Conservation (phyloP, 2,888 invertebrate genomes). For the Macrostomum cliftonense region DNA sequence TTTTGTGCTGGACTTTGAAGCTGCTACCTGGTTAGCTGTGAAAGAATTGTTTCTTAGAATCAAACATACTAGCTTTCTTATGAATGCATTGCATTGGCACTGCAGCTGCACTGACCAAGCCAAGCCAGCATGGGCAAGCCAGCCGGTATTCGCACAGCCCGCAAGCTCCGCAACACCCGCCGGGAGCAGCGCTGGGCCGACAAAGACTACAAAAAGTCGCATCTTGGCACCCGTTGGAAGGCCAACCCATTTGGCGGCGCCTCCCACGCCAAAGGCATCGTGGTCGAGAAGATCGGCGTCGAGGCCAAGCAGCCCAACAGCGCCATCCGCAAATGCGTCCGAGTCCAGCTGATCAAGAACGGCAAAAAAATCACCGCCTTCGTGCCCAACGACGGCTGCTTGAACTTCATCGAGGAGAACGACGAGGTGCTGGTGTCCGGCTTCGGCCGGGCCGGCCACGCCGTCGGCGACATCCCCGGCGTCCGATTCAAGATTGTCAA, state of each 20-base stretch:
- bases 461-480: slow-evolving; percentile 97
- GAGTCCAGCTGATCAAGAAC: slow-evolving; percentile 96
- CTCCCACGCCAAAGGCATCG: slow-evolving; percentile 98
- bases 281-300: slow-evolving; percentile 97
- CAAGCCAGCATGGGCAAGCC: slow-evolving; percentile 63
- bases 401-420: slow-evolving; percentile 99
- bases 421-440: slow-evolving; percentile 98
- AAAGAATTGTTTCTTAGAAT: too few relatives aligned
- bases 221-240: slow-evolving; percentile 99
- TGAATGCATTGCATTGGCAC: too few relatives aligned
- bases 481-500: slow-evolving; percentile 78
- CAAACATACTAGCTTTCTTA: too few relatives aligned
- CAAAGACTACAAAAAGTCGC: slow-evolving; percentile 97
- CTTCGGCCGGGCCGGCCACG: slow-evolving; percentile 98
- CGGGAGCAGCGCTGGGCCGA: slow-evolving; percentile 97
- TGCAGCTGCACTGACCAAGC: too few relatives aligned
- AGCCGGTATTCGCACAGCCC: slow-evolving; percentile 90
- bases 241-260: slow-evolving; percentile 99
- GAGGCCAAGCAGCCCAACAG: slow-evolving; percentile 99
- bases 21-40: too few relatives aligned
- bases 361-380: slow-evolving; percentile 99
- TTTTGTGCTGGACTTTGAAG: too few relatives aligned
- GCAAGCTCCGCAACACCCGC: slow-evolving; percentile 91
- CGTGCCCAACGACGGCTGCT: slow-evolving; percentile 95
- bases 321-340: slow-evolving; percentile 94